A percentile compares a stretch with the other conserved stretches of the same genome.
Conservation (phyloP, 2,888 invertebrate genomes). For the Nipponacmea schrenckii region DNA sequence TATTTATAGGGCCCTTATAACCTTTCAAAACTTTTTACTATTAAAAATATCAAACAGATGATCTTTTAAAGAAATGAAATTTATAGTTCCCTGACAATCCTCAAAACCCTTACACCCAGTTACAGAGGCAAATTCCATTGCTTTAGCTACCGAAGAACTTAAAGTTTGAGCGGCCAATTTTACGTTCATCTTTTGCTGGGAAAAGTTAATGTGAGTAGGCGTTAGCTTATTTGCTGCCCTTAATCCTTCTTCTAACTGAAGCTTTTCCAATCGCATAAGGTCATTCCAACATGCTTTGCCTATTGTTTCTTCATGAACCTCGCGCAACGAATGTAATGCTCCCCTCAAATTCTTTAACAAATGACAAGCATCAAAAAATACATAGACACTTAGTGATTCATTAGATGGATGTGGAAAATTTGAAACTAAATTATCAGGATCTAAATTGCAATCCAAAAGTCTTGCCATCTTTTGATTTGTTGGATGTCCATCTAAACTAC, state of each 20-base stretch:
- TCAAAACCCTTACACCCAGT: constrained; percentile 7
- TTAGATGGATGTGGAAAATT: not conserved
- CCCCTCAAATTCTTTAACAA: constrained; percentile 12
- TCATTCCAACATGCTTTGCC: not conserved
- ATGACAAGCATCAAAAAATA: constrained; percentile 18
- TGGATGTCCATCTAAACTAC: too few relatives aligned
- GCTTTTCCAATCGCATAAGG: not conserved
- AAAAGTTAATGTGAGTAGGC: constrained; percentile 7
- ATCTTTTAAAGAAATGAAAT: not conserved
- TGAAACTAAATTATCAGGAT: not conserved
- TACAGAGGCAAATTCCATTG: constrained; percentile 13
- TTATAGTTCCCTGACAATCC: not conserved
- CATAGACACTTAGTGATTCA: not conserved
- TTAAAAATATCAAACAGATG: constrained; percentile 16
- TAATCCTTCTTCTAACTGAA: constrained; percentile 7
- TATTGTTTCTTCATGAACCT: not conserved
- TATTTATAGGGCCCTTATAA: constrained; percentile 12
- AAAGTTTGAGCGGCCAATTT: constrained; percentile 10
- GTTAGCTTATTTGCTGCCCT: constrained; percentile 14
- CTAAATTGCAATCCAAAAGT: constrained; percentile 9
- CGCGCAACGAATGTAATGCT: not conserved
- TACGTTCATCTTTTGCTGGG: not conserved
- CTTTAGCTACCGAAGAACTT: constrained; percentile 13
- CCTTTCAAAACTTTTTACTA: constrained; percentile 5
- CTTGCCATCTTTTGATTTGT: constrained; percentile 14